These are phyloP conservation scores for Eleginops maclovinus DNA, from an alignment of 2,113 vertebrate genomes.

Conservation along the genomic window DNA sequence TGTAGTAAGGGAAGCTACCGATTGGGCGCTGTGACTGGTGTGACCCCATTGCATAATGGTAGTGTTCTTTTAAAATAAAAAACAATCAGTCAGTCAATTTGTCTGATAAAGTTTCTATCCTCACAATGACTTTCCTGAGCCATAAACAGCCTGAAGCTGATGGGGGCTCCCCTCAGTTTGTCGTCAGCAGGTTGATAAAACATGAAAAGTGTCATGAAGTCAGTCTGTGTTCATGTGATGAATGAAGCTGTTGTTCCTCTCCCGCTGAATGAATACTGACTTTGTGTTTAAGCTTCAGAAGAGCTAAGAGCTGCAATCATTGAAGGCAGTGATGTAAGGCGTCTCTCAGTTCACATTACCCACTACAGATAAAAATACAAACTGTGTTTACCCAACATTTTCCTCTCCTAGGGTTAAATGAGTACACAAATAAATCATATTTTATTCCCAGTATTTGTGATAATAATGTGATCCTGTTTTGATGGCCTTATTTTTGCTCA, in stretches of 20 bases:
- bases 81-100: background rate
- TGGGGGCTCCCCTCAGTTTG: background rate
- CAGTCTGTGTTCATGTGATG: background rate
- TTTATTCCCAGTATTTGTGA: too few species aligned
- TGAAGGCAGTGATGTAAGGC: background rate
- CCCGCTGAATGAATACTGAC: constrained; percentile 22
- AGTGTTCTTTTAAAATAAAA: background rate
- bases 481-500: too few species aligned
- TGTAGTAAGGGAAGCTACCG: too few species aligned
- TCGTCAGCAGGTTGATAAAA: constrained; percentile 24
- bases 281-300: constrained; percentile 7
- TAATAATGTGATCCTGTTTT: too few species aligned
- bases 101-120: background rate
- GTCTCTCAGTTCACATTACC: background rate
- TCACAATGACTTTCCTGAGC: background rate
- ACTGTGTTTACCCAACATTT: too few species aligned
- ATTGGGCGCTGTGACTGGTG: too few species aligned
- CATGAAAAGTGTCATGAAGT: constrained; percentile 11
- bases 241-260: constrained; percentile 30
- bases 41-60: too few species aligned
- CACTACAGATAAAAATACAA: background rate
- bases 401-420: too few species aligned
- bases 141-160: background rate
- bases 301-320: background rate
- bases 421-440: too few species aligned